Evolutionary conservation across 1,140 invertebrate genomes (phyloP).

Genomic region (Drosophila pallidifrons): DNA sequence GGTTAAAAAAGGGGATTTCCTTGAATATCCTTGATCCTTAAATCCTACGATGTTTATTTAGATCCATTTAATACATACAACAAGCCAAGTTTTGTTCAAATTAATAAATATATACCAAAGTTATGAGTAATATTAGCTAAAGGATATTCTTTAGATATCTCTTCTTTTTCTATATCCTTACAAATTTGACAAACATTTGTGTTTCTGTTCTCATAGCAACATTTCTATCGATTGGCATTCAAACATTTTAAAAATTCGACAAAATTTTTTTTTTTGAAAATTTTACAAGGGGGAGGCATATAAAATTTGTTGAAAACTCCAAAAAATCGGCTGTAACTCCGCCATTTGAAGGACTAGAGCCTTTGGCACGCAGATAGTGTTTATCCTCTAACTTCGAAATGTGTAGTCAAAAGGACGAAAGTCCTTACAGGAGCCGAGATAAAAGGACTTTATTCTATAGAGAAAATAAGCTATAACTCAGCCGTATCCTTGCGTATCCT

Average conservation of each 20-base stretch:
- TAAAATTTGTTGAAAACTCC: not conserved
- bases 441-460: not conserved
- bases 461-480: not conserved
- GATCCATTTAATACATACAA: no score
- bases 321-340: not conserved
- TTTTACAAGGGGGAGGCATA: not conserved
- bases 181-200: not conserved
- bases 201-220: not conserved
- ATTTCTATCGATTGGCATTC: slow-evolving; percentile 3
- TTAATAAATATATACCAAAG: no score
- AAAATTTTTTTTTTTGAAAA: not conserved
- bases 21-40: not conserved
- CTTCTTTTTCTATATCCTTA: not conserved
- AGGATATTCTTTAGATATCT: not conserved
- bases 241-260: not conserved
- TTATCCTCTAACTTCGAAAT: not conserved
- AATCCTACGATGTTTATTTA: no score
- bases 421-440: not conserved
- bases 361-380: not conserved
- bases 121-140: not conserved
- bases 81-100: no score
- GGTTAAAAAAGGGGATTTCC: no score
- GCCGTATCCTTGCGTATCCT: not conserved
- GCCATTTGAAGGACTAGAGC: not conserved
- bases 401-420: not conserved